Conservation (phyloP, 2,888 invertebrate species). For the Prenolepis imparis region DNA sequence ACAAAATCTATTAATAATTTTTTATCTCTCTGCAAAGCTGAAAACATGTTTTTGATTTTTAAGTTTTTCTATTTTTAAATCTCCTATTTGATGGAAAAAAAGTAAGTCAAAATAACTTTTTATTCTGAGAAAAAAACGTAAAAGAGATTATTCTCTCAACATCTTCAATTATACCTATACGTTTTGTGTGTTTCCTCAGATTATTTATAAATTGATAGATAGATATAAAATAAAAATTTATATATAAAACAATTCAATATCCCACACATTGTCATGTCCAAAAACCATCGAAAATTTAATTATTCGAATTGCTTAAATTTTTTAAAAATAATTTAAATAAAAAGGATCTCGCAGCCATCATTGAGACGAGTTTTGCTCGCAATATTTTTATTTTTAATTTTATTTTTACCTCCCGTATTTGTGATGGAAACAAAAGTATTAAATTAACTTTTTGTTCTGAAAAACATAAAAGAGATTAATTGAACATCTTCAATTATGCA, state of each 20-base stretch:
- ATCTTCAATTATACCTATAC: no score
- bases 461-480: not conserved
- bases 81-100: not conserved
- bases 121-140: not conserved
- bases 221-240: no score
- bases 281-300: not conserved
- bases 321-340: not conserved
- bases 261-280: no score
- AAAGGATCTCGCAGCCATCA: conserved; percentile 1
- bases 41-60: not conserved
- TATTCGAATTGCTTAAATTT: not conserved
- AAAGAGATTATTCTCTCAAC: not conserved
- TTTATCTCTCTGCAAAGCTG: not conserved
- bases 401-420: not conserved
- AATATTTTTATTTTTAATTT: no score
- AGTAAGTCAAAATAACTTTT: not conserved
- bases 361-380: conserved; percentile 7
- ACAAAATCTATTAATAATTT: conserved; percentile 2
- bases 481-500: not conserved
- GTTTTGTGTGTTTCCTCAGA: not conserved
- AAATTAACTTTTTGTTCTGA: not conserved
- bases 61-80: not conserved
- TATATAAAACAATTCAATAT: no score
- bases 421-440: not conserved
- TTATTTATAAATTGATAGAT: not conserved